phyloP scores from a whole-genome alignment of 2,888 invertebrate species.

The Tipula helvola region DNA sequence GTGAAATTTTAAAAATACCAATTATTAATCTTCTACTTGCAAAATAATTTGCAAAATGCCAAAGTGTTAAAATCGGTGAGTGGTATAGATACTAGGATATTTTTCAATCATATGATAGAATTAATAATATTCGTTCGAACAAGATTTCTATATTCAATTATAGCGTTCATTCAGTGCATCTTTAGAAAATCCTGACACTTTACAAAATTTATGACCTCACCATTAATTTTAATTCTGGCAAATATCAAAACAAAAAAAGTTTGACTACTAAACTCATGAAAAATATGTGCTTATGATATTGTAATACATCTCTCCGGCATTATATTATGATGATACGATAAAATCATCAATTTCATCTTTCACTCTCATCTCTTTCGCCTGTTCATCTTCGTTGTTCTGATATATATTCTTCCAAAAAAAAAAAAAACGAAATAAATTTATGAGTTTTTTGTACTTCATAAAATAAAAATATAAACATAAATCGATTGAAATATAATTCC shows the following conservation, averaged over 20 bases:
- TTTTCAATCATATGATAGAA: no score
- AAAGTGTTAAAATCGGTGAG: no score
- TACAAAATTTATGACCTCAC: neutral
- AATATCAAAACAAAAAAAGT: neutral
- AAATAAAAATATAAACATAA: neutral
- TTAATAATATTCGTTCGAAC: no score
- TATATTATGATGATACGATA: neutral
- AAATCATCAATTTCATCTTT: neutral
- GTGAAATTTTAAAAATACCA: no score
- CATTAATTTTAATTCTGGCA: neutral
- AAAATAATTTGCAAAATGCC: no score
- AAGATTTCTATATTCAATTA: no score
- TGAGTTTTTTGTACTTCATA: neutral
- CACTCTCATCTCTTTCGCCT: neutral
- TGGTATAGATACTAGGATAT: no score
- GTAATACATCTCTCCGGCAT: neutral
- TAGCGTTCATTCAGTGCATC: neutral
- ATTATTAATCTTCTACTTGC: no score
- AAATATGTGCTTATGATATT: neutral
- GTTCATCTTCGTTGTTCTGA: neutral
- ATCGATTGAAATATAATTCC: neutral
- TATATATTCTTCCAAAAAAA: neutral
- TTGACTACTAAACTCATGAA: neutral
- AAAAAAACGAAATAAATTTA: neutral
- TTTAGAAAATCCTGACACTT: neutral